Base-by-base conservation (phyloP, 2,797 vertebrate genomes). In the Esox masquinongy region DNA sequence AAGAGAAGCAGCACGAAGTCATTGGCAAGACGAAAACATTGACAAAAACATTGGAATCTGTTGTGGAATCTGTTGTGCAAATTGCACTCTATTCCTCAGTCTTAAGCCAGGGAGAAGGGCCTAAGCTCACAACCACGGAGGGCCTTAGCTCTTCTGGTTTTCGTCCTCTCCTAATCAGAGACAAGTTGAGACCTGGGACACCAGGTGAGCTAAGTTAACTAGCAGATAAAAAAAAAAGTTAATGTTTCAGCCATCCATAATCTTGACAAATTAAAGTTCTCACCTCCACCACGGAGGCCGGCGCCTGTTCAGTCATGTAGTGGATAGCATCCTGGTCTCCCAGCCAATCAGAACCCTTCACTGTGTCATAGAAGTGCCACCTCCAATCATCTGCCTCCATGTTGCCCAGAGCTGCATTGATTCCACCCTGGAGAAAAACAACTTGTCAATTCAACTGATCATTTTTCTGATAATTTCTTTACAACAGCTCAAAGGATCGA, bases 291-390 rank as follows among this genome's bases (percentile, higher is more conserved):
- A 99, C 97, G 0, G 98, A 96, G 66, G 97, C 96, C 6, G 98
- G 97, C 16, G 98, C 98, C 87, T 99, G 98, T 83, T 99, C 97
- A 0, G 97, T 99, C 98, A 99, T 99, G 85, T 99, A 99, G 76
- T 99, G 97, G 86, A 99, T 99, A 73, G 98, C 98, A 34, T 99
- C 98, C 91, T 99, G 98, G 88, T 99, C 98, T 79, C 98, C 97
- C 53, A 99, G 89, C 97, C 98, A 99, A 88, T 99, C 98, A 0
- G 98, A 99, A 72, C 98, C 98, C 78, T 99, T 99, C 75, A 99
- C 97, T 0, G 98, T 99, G 90, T 99, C 98, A 6, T 99, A 99
- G 92, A 99, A 99, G 90, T 99, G 98, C 98, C 98, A 99, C 78
- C 96, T 95, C 98, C 98, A 99, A 87, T 98, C 96, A 80, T 99